These are phyloP conservation scores for Ceuthmochares aereus DNA, from an alignment of 2,113 vertebrate genomes.

Conservation along the genomic window DNA sequence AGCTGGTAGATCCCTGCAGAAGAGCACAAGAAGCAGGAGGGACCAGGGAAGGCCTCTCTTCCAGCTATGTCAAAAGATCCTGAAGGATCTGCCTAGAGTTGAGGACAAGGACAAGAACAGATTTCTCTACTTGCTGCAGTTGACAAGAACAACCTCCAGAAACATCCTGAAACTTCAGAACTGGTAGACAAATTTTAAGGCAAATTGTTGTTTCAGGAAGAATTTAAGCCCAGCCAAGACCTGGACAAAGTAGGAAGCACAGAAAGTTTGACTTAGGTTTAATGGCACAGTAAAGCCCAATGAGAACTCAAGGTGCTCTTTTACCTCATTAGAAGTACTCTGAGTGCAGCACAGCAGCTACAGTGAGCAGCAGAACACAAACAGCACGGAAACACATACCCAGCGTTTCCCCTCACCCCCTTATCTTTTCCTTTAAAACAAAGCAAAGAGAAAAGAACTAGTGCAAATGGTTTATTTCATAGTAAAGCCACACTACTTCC, in stretches of 20 bases:
- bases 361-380: neutral
- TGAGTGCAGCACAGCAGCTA: neutral
- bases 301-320: neutral
- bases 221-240: neutral
- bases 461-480: neutral
- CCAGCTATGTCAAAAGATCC: neutral
- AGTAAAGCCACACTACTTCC: neutral
- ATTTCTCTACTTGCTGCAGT: neutral
- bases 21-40: neutral
- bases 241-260: neutral
- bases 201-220: neutral
- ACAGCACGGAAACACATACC: neutral
- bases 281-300: neutral
- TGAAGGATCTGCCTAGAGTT: neutral
- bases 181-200: neutral
- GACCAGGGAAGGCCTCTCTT: neutral
- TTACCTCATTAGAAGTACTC: neutral
- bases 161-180: neutral
- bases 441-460: neutral
- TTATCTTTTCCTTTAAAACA: neutral
- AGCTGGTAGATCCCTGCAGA: neutral
- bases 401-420: neutral
- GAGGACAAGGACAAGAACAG: neutral
- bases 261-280: neutral
- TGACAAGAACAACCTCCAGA: neutral